These are phyloP conservation scores for Pterophyllum scalare DNA, from an alignment of 2,113 vertebrate species.

Conservation along the genomic window DNA sequence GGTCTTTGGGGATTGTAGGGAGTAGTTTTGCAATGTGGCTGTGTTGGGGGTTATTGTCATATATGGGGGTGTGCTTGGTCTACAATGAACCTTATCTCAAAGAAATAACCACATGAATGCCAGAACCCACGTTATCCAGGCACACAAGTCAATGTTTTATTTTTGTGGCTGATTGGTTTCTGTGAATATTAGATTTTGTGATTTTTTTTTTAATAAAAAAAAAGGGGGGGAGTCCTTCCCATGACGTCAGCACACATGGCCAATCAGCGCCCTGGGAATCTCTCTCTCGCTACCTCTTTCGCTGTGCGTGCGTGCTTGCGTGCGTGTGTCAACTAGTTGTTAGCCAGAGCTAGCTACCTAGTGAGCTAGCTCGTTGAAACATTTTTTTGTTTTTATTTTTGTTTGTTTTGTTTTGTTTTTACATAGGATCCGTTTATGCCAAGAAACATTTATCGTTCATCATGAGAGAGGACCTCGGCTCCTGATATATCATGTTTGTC, in stretches of 20 bases:
- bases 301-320: conserved; percentile 12
- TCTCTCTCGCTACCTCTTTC: conserved; percentile 35
- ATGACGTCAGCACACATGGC: conserved; percentile 49
- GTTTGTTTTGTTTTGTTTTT: background rate
- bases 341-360: conserved; percentile 68
- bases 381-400: conserved; percentile 24
- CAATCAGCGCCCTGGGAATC: conserved; percentile 64
- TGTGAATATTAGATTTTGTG: background rate
- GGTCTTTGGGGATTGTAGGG: background rate
- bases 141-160: background rate
- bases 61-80: background rate
- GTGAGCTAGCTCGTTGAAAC: conserved; percentile 62
- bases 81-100: background rate
- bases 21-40: background rate
- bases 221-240: background rate
- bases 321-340: conserved; percentile 69
- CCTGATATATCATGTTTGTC: background rate
- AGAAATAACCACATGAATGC: background rate
- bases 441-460: conserved; percentile 33
- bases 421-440: conserved; percentile 25
- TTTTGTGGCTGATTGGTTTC: background rate
- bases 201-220: background rate
- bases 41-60: background rate
- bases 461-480: conserved; percentile 31
- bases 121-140: background rate